Evolutionary conservation across 2,888 invertebrate species (phyloP).

Genomic region (Xanthia togata): DNA sequence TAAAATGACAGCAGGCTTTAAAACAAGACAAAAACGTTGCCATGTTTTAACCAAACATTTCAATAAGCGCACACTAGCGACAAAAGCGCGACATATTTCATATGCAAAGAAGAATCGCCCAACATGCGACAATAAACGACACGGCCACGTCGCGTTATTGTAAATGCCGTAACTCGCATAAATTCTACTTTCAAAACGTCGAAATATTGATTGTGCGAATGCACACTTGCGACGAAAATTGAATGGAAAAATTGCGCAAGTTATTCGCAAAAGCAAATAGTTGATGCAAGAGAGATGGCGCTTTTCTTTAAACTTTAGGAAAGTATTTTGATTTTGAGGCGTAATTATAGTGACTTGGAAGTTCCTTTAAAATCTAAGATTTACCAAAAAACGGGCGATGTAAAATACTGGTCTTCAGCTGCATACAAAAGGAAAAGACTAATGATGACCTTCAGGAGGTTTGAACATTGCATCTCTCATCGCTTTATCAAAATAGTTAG

Average conservation of each 20-base stretch:
- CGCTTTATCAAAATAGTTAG: neutral
- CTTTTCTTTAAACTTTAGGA: too few species aligned
- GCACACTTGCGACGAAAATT: constrained; percentile 49
- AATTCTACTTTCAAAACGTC: constrained; percentile 66
- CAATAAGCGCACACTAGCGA: constrained; percentile 55
- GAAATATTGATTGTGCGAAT: constrained; percentile 53
- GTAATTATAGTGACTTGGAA: too few species aligned
- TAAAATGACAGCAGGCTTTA: neutral
- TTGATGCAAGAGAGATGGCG: neutral
- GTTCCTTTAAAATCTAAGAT: too few species aligned
- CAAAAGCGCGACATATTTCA: constrained; percentile 62
- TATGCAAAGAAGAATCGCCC: constrained; percentile 63
- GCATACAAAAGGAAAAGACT: neutral
- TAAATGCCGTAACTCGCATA: constrained; percentile 66
- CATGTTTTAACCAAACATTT: constrained; percentile 34
- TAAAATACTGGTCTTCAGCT: neutral
- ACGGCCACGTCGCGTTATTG: constrained; percentile 60
- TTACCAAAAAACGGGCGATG: neutral
- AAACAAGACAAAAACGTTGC: neutral
- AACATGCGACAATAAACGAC: constrained; percentile 69
- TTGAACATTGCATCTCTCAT: neutral
- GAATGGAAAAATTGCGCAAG: neutral
- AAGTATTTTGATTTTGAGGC: too few species aligned
- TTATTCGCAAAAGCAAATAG: neutral
- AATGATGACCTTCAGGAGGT: neutral